These are phyloP conservation scores for Damaliscus lunatus DNA, from an alignment of 2,113 vertebrate genomes.

Conservation along the genomic window DNA sequence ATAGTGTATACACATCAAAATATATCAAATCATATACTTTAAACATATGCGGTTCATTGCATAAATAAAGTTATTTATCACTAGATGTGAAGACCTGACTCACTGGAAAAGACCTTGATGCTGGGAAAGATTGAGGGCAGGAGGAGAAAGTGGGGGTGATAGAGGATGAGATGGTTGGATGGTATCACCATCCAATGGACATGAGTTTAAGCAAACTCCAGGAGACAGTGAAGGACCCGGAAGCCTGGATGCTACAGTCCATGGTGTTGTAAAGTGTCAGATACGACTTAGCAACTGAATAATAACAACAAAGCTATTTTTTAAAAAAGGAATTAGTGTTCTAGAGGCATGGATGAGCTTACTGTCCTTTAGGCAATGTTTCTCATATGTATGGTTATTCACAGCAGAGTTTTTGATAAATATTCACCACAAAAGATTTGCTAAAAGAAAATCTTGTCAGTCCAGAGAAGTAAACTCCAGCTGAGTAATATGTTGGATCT, in stretches of 20 bases:
- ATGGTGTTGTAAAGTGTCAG: background rate
- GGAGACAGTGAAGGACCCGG: background rate
- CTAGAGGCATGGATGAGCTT: background rate
- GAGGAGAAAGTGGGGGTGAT: background rate
- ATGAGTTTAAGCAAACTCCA: background rate
- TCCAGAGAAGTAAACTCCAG: background rate
- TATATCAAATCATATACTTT: background rate
- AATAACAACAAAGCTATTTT: background rate
- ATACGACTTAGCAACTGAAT: background rate
- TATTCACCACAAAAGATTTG: background rate
- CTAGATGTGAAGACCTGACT: background rate
- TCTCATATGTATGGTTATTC: background rate
- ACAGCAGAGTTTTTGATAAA: constrained; percentile 24
- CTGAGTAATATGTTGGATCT: background rate
- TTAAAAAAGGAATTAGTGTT: background rate
- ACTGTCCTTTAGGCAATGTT: constrained; percentile 1
- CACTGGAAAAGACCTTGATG: background rate
- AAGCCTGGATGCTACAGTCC: background rate
- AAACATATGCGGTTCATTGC: background rate
- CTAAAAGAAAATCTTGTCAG: background rate
- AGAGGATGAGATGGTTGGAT: background rate
- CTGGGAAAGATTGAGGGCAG: background rate
- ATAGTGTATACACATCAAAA: background rate
- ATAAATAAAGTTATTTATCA: background rate
- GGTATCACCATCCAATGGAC: background rate